Evolutionary conservation across 2,797 vertebrate species (phyloP), one percentile per base, ranked within the genome.

Genomic region (Rachycentron canadum): DNA sequence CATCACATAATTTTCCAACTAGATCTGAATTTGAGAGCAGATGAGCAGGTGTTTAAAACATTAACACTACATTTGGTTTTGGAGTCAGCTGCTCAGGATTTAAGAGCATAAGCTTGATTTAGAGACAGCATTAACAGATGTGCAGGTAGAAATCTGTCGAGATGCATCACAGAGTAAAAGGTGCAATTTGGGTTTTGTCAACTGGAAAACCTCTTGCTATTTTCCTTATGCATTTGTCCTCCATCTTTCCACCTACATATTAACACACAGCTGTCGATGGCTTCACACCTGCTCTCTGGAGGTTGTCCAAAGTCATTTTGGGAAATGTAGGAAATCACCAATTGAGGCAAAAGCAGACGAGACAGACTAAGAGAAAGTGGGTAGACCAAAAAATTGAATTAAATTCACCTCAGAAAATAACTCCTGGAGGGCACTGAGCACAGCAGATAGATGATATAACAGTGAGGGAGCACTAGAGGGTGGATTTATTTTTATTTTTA

Each of bases 151-250:
- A 45, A 28, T 41, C 47, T 28, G 28, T 43, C 52, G 7, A 3
- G 28, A 28, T 34, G 11, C 11, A 36, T 61, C 21, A 23, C 52
- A 58, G 26, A 61, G 25, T 23, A 57, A 13, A 53, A 49, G 28
- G 21, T 36, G 47, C 21, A 45, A 26, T 41, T 62, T n/a, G 21
- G n/a, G 45, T 53, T 55, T 19, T 56, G 32, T 41, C 7, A 1
- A 16, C 12, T 64, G 62, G 73, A 78, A 74, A 86, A 59, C 43
- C 4, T 79, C 14, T 52, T 17, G 12, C 36, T 52, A 19, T 30
- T 72, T 60, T 43, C 64, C 45, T 28, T 34, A 26, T 30, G 41
- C 50, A 30, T 16, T 59, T 32, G 57, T 30, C 59, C 21, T 30
- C 2, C 0, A 12, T 19, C 19, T 26, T 64, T 63, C 72, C 53